Evolutionary conservation across 2,888 invertebrate genomes (phyloP).

Genomic region (Nyleta sp.): DNA sequence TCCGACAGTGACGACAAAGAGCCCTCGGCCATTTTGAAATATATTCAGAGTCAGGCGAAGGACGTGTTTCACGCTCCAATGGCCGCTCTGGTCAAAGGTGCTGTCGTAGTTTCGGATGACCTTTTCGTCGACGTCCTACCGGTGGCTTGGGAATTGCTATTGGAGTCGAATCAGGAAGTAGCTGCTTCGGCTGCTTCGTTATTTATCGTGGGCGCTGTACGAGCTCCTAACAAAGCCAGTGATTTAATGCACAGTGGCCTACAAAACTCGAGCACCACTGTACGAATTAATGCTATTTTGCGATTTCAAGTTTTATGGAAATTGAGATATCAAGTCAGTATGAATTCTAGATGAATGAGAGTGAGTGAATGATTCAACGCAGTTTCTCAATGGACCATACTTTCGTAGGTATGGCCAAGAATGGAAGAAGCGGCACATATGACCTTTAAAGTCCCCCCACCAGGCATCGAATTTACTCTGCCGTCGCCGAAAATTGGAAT

Average conservation of each 20-base stretch:
- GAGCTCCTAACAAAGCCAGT: constrained; percentile 94
- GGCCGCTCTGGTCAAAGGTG: constrained; percentile 93
- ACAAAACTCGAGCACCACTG: constrained; percentile 91
- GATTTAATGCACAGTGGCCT: constrained; percentile 95
- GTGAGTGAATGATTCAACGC: background rate
- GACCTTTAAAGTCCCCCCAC: constrained; percentile 99
- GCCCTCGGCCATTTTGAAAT: constrained; percentile 89
- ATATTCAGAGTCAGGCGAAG: constrained; percentile 91
- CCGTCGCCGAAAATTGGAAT: constrained; percentile 99
- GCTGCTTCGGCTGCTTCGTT: constrained; percentile 93
- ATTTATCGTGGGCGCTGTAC: constrained; percentile 96
- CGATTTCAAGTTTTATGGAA: constrained; percentile 98
- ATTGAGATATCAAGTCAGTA: constrained; percentile 92
- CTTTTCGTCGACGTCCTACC: constrained; percentile 94
- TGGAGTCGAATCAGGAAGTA: constrained; percentile 96
- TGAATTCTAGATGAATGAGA: background rate
- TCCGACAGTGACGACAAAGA: constrained; percentile 84
- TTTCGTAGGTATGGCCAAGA: constrained; percentile 91
- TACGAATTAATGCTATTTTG: constrained; percentile 92
- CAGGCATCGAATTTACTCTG: constrained; percentile 99
- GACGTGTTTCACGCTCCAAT: constrained; percentile 95
- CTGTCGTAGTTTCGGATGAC: constrained; percentile 94
- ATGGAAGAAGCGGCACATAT: constrained; percentile 99
- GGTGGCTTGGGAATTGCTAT: constrained; percentile 96
- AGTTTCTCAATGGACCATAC: background rate